Conservation (phyloP, 2,888 invertebrate species). For the Girardia tigrina region DNA sequence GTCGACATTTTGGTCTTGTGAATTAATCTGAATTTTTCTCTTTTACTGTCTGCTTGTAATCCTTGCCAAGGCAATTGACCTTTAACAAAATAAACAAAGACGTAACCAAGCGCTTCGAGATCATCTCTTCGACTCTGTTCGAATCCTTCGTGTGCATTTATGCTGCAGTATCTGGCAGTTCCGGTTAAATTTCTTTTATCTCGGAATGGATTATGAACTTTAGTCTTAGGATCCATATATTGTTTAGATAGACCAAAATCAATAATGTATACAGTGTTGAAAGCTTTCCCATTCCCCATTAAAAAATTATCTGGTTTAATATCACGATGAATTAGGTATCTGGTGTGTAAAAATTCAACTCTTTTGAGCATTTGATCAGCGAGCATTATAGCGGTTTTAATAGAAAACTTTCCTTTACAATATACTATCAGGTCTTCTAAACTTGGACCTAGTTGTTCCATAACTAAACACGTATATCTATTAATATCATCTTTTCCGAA, state of each 20-base stretch:
- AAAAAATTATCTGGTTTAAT: slow-evolving; percentile 36
- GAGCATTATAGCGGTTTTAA: slow-evolving; percentile 26
- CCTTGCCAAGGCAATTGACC: slow-evolving; percentile 35
- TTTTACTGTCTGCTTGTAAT: slow-evolving; percentile 29
- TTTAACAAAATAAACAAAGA: slow-evolving; percentile 35
- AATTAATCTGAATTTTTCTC: slow-evolving; percentile 35
- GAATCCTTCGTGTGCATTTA: slow-evolving; percentile 32
- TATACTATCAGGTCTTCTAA: slow-evolving; percentile 32
- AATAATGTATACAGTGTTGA: slow-evolving; percentile 33
- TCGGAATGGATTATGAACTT: slow-evolving; percentile 28
- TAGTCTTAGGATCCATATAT: slow-evolving; percentile 34
- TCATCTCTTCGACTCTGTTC: slow-evolving; percentile 35
- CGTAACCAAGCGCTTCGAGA: slow-evolving; percentile 31
- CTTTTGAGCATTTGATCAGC: slow-evolving; percentile 32
- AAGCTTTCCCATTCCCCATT: slow-evolving; percentile 31
- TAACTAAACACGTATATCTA: slow-evolving; percentile 29
- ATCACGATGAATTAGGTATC: slow-evolving; percentile 34
- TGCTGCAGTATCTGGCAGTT: slow-evolving; percentile 34
- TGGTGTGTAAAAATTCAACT: slow-evolving; percentile 29
- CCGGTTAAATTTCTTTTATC: slow-evolving; percentile 35
- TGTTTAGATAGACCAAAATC: slow-evolving; percentile 36
- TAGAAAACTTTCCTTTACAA: slow-evolving; percentile 30
- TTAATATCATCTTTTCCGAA: slow-evolving; percentile 32
- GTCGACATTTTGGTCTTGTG: slow-evolving; percentile 29
- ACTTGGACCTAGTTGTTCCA: slow-evolving; percentile 34